Evolutionary conservation across 2,888 invertebrate species (phyloP).

Genomic region (Cinara cedri): DNA sequence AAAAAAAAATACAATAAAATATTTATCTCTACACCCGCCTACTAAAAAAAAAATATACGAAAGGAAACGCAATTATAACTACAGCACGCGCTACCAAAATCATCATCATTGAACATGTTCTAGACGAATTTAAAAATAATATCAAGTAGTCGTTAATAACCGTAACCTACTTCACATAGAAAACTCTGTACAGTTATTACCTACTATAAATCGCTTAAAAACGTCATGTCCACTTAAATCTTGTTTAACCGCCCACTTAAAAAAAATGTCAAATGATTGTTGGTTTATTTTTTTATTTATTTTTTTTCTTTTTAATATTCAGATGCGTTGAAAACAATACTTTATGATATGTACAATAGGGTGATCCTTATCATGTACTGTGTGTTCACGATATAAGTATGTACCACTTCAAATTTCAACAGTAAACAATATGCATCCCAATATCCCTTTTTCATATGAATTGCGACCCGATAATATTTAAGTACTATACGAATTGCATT

Average conservation of each 20-base stretch:
- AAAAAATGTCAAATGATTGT: slow-evolving; percentile 12
- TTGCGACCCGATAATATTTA: no score
- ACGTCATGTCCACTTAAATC: not conserved
- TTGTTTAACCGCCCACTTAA: not conserved
- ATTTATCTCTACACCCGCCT: not conserved
- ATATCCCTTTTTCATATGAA: no score
- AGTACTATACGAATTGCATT: no score
- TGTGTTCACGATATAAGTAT: no score
- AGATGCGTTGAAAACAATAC: slow-evolving; percentile 3
- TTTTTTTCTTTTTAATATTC: no score
- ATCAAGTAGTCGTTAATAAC: slow-evolving; percentile 13
- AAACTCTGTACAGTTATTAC: not conserved
- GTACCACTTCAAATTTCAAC: no score
- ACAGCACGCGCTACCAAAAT: not conserved
- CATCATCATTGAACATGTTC: slow-evolving; percentile 15
- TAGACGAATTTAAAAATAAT: slow-evolving; percentile 29
- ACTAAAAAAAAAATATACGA: slow-evolving; percentile 32
- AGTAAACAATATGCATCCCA: no score
- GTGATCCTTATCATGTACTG: no score
- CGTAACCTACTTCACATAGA: not conserved
- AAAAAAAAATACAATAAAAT: not conserved
- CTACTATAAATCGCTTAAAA: slow-evolving; percentile 11
- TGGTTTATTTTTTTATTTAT: not conserved
- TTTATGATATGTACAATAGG: no score
- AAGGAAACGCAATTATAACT: not conserved